A percentile compares a stretch with the other conserved stretches of the same genome.
These are phyloP conservation scores for Donacobius atricapilla DNA, from an alignment of 2,113 vertebrate species.

Conservation along the genomic window DNA sequence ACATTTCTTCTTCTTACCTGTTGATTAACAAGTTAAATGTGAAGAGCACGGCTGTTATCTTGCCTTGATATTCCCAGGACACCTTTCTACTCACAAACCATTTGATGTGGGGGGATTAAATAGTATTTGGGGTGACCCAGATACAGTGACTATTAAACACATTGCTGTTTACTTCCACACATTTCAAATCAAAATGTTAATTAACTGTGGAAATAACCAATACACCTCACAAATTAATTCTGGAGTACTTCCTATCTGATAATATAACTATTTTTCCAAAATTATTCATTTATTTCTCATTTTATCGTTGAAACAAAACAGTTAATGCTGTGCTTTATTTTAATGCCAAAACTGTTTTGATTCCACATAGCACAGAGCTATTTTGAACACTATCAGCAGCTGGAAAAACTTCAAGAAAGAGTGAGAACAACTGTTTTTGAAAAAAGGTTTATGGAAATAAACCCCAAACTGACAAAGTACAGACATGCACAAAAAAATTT, in stretches of 20 bases:
- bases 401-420: not conserved
- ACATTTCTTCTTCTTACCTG: slow-evolving; percentile 9
- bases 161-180: not conserved
- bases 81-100: not conserved
- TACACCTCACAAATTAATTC: not conserved
- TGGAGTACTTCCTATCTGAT: not conserved
- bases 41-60: slow-evolving; percentile 46
- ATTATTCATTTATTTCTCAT: not conserved
- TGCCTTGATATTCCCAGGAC: slow-evolving; percentile 29
- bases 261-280: not conserved
- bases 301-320: slow-evolving; percentile 4
- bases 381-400: not conserved
- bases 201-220: slow-evolving; percentile 2
- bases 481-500: not conserved
- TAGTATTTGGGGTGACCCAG: not conserved
- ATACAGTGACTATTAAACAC: not conserved
- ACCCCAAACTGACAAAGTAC: not conserved
- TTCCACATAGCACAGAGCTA: not conserved
- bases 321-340: not conserved
- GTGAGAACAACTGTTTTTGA: not conserved
- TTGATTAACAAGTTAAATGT: slow-evolving; percentile 43
- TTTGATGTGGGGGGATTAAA: slow-evolving; percentile 18
- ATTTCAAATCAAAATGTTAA: slow-evolving; percentile 34
- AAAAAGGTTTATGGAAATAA: not conserved
- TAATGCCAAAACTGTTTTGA: not conserved